Base-by-base conservation (phyloP, 1,140 invertebrate genomes). In the Neotoxoptera formosana region DNA sequence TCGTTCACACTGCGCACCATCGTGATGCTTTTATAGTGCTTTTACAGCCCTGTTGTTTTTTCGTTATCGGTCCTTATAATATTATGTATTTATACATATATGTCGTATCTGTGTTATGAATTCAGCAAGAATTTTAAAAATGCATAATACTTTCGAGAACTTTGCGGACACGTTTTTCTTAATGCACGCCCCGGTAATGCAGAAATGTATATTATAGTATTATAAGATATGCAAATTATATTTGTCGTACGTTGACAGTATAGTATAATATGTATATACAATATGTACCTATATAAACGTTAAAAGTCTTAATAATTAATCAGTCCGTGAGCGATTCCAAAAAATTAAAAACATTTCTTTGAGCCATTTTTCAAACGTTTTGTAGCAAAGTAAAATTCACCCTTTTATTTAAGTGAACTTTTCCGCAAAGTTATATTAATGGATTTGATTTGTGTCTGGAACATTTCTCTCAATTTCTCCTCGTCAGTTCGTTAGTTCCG, bases 401-500 rank as follows among this genome's bases (percentile, higher is more conserved):
- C 48, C 25, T 47, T 53, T 89, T 21, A 47, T 53, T 89, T 21
- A 47, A 36, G 87, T 53, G n/a, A 53, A 36, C 30, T 4, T 53
- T 89, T 53, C 8, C 20, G 14, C 17, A 45, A 53, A 53, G 48
- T 89, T 89, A 48, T n/a, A 89, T 87, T 87, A 87, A 87, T 87
- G 30, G 87, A 21, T 89, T 89, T 89, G 48, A 89, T 89, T 89
- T 53, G 34, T 89, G 86, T 89, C n/a, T 53, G 21, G 36, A 89
- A 89, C 87, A 89, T 53, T 89, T 53, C 21, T 89, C 48, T 36
- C 23, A n/a, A 89, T 53, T 53, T 89, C n/a, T 34, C n/a, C 48
- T 30, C 48, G n/a, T 53, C n/a, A 53, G 87, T 89, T 36, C 4
- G 86, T 88, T 88, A 51, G 60, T n/a, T 30, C 25, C 11, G 47